Percentiles rank a stretch among this genome's conserved stretches.
These are phyloP conservation scores for Eucriotettix oculatus DNA, from an alignment of 2,888 invertebrate genomes.

Conservation along the genomic window DNA sequence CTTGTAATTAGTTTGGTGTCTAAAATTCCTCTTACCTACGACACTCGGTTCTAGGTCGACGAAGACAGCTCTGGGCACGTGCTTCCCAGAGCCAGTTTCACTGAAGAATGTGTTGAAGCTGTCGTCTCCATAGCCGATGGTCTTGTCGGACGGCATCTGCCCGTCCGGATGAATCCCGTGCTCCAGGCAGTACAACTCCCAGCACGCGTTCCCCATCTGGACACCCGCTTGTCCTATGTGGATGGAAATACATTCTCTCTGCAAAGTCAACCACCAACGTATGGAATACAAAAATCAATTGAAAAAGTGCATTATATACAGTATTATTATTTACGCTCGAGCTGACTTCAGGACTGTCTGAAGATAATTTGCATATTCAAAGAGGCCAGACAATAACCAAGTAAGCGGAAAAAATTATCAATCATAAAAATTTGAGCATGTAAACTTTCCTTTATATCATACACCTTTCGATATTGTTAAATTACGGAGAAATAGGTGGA, in stretches of 20 bases:
- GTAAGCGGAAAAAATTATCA: no score
- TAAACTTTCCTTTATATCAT: no score
- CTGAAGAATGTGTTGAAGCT: not conserved
- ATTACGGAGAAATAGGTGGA: no score
- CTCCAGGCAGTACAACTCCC: conserved; percentile 71
- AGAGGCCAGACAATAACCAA: no score
- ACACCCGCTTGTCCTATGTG: conserved; percentile 77
- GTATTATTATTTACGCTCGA: no score
- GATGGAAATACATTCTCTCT: conserved; percentile 77
- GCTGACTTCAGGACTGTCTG: no score
- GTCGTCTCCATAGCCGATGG: not conserved
- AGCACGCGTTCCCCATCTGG: conserved; percentile 71
- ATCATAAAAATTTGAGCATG: no score
- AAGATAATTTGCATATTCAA: no score
- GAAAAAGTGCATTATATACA: no score
- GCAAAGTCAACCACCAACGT: conserved; percentile 7
- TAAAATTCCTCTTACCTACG: not conserved
- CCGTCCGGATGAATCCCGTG: conserved; percentile 71
- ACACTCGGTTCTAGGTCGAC: not conserved
- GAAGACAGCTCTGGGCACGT: not conserved
- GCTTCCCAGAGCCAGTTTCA: conserved; percentile 50
- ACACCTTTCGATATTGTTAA: no score
- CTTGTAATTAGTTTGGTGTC: no score
- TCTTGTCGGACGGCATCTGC: conserved; percentile 53
- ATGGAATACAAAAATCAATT: no score